Conservation (phyloP, 2,113 vertebrate species). For the Cheilinus undulatus region DNA sequence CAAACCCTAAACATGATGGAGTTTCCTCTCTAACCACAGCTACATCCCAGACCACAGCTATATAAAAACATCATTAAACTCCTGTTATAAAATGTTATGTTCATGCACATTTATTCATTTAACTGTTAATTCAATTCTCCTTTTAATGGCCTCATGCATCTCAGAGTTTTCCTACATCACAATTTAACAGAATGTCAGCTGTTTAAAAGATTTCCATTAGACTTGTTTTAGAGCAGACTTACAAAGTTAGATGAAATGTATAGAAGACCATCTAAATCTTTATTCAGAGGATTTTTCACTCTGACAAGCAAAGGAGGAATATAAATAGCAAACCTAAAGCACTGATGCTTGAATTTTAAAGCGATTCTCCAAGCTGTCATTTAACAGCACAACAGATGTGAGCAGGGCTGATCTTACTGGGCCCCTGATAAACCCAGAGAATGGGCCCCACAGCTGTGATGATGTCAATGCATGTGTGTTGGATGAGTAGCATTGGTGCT, state of each 20-base stretch:
- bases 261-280: background rate
- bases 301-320: background rate
- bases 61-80: slow-evolving; percentile 21
- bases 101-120: slow-evolving; percentile 31
- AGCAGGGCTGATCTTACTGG: too few species aligned
- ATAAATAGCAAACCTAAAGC: background rate
- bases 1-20: slow-evolving; percentile 25
- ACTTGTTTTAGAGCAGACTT: background rate
- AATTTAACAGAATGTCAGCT: slow-evolving; percentile 13
- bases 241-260: background rate
- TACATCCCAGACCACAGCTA: background rate
- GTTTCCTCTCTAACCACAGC: slow-evolving; percentile 1
- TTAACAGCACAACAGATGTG: background rate
- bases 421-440: too few species aligned
- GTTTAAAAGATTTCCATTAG: slow-evolving; percentile 20
- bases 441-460: too few species aligned
- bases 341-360: background rate
- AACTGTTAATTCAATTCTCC: slow-evolving; percentile 34
- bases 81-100: slow-evolving; percentile 20
- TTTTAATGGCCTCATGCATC: slow-evolving; percentile 17
- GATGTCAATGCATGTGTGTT: too few species aligned
- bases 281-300: background rate
- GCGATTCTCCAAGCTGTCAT: background rate
- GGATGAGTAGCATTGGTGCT: too few species aligned
- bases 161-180: background rate